Percentiles rank a stretch among this genome's conserved stretches.
These are phyloP conservation scores for Trematomus bernacchii DNA, from an alignment of 2,797 vertebrate genomes.

Conservation along the genomic window DNA sequence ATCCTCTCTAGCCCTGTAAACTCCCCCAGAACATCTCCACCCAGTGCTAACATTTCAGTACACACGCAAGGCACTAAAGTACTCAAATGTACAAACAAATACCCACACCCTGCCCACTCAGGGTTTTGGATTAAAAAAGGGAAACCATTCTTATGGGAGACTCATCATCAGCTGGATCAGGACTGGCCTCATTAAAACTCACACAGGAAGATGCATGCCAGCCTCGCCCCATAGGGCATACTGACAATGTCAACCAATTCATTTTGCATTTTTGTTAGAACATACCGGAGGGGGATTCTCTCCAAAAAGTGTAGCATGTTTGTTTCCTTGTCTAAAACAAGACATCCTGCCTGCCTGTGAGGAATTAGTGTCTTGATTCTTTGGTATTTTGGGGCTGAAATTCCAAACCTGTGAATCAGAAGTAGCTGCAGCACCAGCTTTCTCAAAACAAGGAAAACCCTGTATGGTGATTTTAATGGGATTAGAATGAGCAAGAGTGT, in stretches of 20 bases:
- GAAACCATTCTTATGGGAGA: slow-evolving; percentile 60
- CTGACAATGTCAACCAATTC: slow-evolving; percentile 41
- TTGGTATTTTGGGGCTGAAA: slow-evolving; percentile 67
- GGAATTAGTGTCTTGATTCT: slow-evolving; percentile 66
- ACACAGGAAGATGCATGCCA: slow-evolving; percentile 47
- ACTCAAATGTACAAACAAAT: slow-evolving; percentile 25
- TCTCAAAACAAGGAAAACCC: slow-evolving; percentile 77
- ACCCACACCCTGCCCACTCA: slow-evolving; percentile 45
- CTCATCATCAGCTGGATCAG: slow-evolving; percentile 76
- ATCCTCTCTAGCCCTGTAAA: slow-evolving; percentile 57
- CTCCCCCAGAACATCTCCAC: slow-evolving; percentile 62
- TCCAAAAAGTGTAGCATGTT: slow-evolving; percentile 54
- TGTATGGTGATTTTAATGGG: slow-evolving; percentile 87
- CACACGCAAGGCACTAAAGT: slow-evolving; percentile 36
- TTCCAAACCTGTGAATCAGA: slow-evolving; percentile 79
- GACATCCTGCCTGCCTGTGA: slow-evolving; percentile 63
- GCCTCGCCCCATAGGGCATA: slow-evolving; percentile 33
- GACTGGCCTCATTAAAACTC: slow-evolving; percentile 56
- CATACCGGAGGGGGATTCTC: slow-evolving; percentile 15
- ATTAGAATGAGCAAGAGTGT: slow-evolving; percentile 77
- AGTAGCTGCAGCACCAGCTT: slow-evolving; percentile 54
- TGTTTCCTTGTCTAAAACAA: slow-evolving; percentile 60
- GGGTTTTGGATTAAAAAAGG: slow-evolving; percentile 53
- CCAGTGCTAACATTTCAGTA: slow-evolving; percentile 54
- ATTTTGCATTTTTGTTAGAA: slow-evolving; percentile 33